phyloP scores from a whole-genome alignment of 2,888 invertebrate genomes.

The Villa cingulata region DNA sequence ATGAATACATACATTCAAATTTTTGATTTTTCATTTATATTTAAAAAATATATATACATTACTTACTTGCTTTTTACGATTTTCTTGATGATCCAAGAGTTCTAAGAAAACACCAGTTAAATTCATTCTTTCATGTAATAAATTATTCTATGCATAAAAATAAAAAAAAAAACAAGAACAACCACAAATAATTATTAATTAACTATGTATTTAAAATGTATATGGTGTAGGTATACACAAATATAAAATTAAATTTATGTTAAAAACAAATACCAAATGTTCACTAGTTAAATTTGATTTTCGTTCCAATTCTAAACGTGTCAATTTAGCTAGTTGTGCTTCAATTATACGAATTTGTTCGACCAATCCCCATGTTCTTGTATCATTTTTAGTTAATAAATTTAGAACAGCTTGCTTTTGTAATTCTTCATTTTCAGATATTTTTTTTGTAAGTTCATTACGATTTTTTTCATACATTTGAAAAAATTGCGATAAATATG shows the following conservation, averaged over 20 bases:
- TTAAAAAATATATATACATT: not conserved
- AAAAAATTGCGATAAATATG: slow-evolving; percentile 43
- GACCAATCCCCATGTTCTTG: slow-evolving; percentile 59
- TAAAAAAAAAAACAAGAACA: not conserved
- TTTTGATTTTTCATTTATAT: not conserved
- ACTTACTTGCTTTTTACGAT: slow-evolving; percentile 37
- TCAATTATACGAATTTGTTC: slow-evolving; percentile 63
- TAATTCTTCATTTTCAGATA: slow-evolving; percentile 53
- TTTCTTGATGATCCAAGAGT: slow-evolving; percentile 52
- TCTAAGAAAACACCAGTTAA: slow-evolving; percentile 53
- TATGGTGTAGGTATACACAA: not conserved
- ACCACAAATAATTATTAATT: too few species aligned
- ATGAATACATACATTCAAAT: not conserved
- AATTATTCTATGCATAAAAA: slow-evolving; percentile 41
- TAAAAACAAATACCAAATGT: slow-evolving; percentile 40
- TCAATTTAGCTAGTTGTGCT: slow-evolving; percentile 54
- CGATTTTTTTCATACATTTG: slow-evolving; percentile 49
- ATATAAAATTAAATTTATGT: not conserved
- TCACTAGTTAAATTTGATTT: slow-evolving; percentile 51
- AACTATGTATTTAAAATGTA: not conserved
- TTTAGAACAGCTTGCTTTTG: slow-evolving; percentile 61
- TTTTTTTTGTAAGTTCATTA: slow-evolving; percentile 43
- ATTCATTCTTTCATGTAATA: slow-evolving; percentile 52
- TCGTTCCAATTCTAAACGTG: slow-evolving; percentile 57
- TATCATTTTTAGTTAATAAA: slow-evolving; percentile 56